Evolutionary conservation across 2,888 invertebrate genomes (phyloP).

Genomic region (Dysmachus trigonus): DNA sequence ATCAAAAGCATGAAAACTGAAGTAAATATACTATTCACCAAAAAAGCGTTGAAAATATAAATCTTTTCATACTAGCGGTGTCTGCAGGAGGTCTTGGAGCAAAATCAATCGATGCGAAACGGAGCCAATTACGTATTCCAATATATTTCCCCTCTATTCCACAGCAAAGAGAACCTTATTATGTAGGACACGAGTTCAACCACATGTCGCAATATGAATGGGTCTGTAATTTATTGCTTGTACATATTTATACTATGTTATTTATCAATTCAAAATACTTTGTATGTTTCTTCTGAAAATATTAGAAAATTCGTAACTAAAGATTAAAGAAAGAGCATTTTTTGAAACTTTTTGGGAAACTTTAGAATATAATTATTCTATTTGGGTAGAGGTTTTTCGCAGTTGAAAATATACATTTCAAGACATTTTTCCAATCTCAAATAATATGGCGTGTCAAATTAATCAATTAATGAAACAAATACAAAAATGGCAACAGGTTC

Average conservation of each 20-base stretch:
- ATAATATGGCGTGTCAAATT: too few relatives aligned
- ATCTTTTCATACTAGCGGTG: background rate
- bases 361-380: too few relatives aligned
- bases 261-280: too few relatives aligned
- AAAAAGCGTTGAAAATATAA: background rate
- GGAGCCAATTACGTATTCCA: background rate
- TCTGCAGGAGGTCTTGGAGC: background rate
- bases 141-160: background rate
- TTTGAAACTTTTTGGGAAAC: too few relatives aligned
- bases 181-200: background rate
- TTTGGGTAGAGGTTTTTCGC: too few relatives aligned
- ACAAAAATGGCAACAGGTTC: too few relatives aligned
- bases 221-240: background rate
- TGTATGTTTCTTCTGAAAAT: background rate
- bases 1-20: background rate
- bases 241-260: too few relatives aligned
- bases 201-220: background rate
- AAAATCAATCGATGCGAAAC: background rate
- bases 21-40: background rate
- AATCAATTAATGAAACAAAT: too few relatives aligned
- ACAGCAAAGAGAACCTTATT: background rate
- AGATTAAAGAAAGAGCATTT: too few relatives aligned
- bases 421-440: too few relatives aligned
- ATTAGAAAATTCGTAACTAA: too few relatives aligned
- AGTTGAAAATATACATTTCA: too few relatives aligned